phyloP scores from a whole-genome alignment of 2,888 invertebrate genomes.

The Calliscelio sp. region DNA sequence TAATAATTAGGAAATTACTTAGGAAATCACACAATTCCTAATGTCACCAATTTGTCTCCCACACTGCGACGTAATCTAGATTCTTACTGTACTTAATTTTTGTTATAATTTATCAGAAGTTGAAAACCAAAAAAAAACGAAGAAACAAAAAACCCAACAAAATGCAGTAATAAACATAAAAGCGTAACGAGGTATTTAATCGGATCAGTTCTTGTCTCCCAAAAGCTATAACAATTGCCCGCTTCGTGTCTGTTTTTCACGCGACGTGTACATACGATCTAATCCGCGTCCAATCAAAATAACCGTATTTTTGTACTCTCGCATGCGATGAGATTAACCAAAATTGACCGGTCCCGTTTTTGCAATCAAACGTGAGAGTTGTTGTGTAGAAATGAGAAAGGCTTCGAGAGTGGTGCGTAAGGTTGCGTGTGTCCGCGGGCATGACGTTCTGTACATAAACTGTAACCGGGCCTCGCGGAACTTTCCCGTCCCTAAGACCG shows the following conservation, averaged over 20 bases:
- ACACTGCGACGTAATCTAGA: too few relatives aligned
- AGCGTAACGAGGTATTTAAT: constrained; percentile 82
- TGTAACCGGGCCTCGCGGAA: constrained; percentile 36
- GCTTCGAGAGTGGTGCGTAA: too few relatives aligned
- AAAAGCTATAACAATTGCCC: constrained; percentile 82
- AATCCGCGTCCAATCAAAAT: constrained; percentile 50
- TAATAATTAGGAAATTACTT: too few relatives aligned
- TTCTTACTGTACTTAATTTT: too few relatives aligned
- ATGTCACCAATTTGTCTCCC: too few relatives aligned
- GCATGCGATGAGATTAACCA: constrained; percentile 44
- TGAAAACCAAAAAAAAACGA: constrained; percentile 56
- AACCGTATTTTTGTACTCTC: constrained; percentile 51
- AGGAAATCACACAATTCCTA: too few relatives aligned
- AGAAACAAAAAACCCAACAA: neutral
- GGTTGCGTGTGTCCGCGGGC: constrained; percentile 25
- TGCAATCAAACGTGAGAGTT: constrained; percentile 41
- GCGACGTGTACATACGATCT: constrained; percentile 47
- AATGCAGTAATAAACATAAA: constrained; percentile 57
- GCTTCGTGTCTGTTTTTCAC: constrained; percentile 47
- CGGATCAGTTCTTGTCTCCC: constrained; percentile 80
- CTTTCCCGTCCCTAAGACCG: constrained; percentile 72
- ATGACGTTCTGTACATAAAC: constrained; percentile 33
- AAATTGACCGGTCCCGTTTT: constrained; percentile 19
- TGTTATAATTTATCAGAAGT: too few relatives aligned
- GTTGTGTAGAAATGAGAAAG: too few relatives aligned